Evolutionary conservation across 2,888 invertebrate genomes (phyloP).

Genomic region (Halictus ligatus): DNA sequence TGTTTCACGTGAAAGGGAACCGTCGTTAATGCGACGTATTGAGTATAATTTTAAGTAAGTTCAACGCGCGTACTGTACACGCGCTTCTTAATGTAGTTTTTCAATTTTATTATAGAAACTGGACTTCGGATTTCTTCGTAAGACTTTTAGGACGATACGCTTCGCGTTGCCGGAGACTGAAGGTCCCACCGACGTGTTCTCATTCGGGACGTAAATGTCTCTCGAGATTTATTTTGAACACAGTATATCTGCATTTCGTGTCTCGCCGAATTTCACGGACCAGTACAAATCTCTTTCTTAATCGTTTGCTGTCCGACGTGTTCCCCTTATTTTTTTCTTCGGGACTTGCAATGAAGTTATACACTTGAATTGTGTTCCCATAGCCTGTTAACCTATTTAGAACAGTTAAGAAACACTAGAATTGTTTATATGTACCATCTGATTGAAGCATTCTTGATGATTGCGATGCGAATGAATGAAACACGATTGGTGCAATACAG

Average conservation of each 20-base stretch:
- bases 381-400: no score
- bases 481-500: background rate
- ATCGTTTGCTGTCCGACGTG: no score
- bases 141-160: background rate
- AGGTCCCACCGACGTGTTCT: background rate
- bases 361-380: no score
- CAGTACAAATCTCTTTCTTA: background rate
- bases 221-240: background rate
- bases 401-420: background rate
- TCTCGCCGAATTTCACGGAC: background rate
- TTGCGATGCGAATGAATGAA: background rate
- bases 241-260: background rate
- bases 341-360: no score
- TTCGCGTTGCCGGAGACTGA: background rate
- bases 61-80: background rate
- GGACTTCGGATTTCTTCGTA: background rate
- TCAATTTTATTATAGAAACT: background rate
- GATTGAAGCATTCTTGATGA: background rate
- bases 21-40: constrained; percentile 29
- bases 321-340: no score
- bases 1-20: background rate
- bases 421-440: no score
- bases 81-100: background rate
- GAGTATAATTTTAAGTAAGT: background rate
- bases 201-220: background rate